phyloP scores from a whole-genome alignment of 2,888 invertebrate genomes.

The Bombyx huttoni region DNA sequence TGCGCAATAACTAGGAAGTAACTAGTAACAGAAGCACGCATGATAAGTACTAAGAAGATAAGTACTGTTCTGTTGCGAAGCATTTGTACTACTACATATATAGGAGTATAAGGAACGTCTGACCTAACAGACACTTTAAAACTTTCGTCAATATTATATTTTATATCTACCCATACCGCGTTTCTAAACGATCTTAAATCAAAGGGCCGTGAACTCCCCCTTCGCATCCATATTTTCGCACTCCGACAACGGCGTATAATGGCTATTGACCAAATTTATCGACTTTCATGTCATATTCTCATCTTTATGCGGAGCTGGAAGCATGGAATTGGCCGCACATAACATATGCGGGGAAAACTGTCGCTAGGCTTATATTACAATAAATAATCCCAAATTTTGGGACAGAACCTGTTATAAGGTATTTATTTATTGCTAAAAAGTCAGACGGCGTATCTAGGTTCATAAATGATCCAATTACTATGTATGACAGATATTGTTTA shows the following conservation, averaged over 20 bases:
- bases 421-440: background rate
- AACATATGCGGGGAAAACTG: conserved; percentile 32
- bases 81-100: too few species aligned
- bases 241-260: conserved; percentile 64
- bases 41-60: too few species aligned
- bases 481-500: too few species aligned
- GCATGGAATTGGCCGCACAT: conserved; percentile 40
- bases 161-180: conserved; percentile 4
- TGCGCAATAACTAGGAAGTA: too few species aligned
- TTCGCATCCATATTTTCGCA: conserved; percentile 65
- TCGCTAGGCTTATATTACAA: conserved; percentile 25
- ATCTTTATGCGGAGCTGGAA: conserved; percentile 51
- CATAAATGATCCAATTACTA: too few species aligned
- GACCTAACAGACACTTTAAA: background rate
- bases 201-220: conserved; percentile 56
- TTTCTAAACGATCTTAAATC: conserved; percentile 42
- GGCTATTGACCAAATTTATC: conserved; percentile 69
- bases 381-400: conserved; percentile 15
- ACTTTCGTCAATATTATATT: background rate
- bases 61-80: too few species aligned
- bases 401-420: background rate
- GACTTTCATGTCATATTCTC: conserved; percentile 65
- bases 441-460: too few species aligned
- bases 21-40: too few species aligned
- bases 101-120: too few species aligned